A percentile compares a stretch with the other conserved stretches of the same genome.
phyloP scores from a whole-genome alignment of 1,140 invertebrate species.

The Prorops nasuta region DNA sequence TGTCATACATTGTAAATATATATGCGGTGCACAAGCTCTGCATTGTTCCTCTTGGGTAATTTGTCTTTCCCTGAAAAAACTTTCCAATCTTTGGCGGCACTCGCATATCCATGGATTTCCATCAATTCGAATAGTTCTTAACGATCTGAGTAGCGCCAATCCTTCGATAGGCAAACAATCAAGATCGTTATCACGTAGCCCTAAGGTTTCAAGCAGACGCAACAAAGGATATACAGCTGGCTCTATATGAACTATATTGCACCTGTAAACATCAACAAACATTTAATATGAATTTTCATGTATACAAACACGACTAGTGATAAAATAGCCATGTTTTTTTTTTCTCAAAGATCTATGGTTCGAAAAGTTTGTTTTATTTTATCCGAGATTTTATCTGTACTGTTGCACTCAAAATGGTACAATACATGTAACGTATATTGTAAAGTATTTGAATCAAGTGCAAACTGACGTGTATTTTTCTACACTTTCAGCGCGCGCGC shows the following conservation, averaged over 20 bases:
- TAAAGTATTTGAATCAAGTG: no score
- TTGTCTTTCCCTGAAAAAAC: slow-evolving; percentile 21
- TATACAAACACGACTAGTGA: no score
- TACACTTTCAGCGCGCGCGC: no score
- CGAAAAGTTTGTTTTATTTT: no score
- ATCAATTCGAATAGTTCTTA: slow-evolving; percentile 29
- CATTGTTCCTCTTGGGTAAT: slow-evolving; percentile 19
- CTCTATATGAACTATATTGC: slow-evolving; percentile 31
- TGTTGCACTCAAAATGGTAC: no score
- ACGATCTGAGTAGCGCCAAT: slow-evolving; percentile 13
- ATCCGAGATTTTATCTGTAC: no score
- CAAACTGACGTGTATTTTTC: no score
- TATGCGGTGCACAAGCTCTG: background rate
- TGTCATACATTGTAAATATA: slow-evolving; percentile 24
- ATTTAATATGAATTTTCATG: no score
- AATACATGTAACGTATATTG: no score
- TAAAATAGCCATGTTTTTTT: no score
- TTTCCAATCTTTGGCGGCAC: slow-evolving; percentile 22
- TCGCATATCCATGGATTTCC: slow-evolving; percentile 41
- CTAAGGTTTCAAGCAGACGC: slow-evolving; percentile 24
- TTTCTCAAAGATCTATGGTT: no score
- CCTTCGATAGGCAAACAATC: slow-evolving; percentile 34
- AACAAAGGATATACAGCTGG: slow-evolving; percentile 28
- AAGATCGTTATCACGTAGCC: slow-evolving; percentile 39
- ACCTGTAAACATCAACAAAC: slow-evolving; percentile 18